Percentiles rank a stretch among this genome's conserved stretches.
These are phyloP conservation scores for Scortum barcoo DNA, from an alignment of 2,113 vertebrate species.

Conservation along the genomic window DNA sequence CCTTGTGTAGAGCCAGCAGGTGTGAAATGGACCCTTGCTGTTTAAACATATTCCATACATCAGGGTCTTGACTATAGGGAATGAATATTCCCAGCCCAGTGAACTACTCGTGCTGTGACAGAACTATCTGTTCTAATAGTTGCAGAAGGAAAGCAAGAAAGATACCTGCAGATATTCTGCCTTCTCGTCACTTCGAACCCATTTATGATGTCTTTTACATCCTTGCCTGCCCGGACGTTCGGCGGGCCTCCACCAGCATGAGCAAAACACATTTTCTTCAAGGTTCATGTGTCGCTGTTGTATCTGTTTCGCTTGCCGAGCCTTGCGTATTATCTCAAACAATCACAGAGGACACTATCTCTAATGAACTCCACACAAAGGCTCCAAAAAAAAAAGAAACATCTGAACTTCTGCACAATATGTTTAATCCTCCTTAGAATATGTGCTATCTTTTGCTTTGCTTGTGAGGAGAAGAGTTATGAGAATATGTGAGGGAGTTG, in stretches of 20 bases:
- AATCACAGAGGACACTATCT: constrained; percentile 54
- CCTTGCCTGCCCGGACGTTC: constrained; percentile 12
- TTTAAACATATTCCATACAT: constrained; percentile 59
- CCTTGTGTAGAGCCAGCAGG: constrained; percentile 24
- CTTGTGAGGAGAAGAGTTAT: constrained; percentile 75
- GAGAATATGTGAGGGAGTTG: constrained; percentile 66
- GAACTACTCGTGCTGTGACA: constrained; percentile 66
- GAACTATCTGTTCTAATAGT: constrained; percentile 73
- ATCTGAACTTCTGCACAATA: constrained; percentile 16
- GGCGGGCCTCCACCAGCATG: constrained; percentile 10
- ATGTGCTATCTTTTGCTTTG: constrained; percentile 28
- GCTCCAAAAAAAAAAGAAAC: constrained; percentile 19
- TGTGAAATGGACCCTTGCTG: constrained; percentile 62
- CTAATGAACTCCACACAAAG: constrained; percentile 49
- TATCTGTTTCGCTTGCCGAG: constrained; percentile 40
- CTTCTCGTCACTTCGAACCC: constrained; percentile 70
- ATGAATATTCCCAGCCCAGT: constrained; percentile 72
- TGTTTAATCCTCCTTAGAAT: constrained; percentile 58
- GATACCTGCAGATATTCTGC: constrained; percentile 45
- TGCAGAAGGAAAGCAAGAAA: constrained; percentile 52
- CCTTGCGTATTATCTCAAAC: constrained; percentile 49
- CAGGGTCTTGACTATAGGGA: constrained; percentile 64
- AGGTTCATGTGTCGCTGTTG: constrained; percentile 46
- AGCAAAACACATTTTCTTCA: constrained; percentile 51
- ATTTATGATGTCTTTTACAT: constrained; percentile 56